A percentile compares a stretch with the other conserved stretches of the same genome.
These are phyloP conservation scores for Lordiphosa mommai DNA, from an alignment of 1,140 invertebrate species.

Conservation along the genomic window DNA sequence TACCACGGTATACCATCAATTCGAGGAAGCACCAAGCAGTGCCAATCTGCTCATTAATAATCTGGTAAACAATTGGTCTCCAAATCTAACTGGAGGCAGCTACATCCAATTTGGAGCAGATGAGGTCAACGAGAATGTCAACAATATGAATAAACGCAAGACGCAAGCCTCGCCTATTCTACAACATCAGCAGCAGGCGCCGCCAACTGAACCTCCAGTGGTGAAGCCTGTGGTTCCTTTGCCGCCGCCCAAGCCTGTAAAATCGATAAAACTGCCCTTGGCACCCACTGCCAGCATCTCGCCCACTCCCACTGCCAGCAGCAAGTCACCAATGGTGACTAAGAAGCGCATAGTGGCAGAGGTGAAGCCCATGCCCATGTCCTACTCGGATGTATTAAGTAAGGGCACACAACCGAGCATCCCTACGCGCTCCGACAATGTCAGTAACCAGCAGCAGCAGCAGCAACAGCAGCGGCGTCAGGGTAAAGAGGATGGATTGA, in stretches of 20 bases:
- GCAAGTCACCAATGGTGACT: conserved; percentile 64
- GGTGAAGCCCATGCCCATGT: conserved; percentile 91
- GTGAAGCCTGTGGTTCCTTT: conserved; percentile 21
- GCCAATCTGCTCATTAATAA: conserved; percentile 84
- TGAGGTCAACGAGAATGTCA: conserved; percentile 62
- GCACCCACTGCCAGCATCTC: conserved; percentile 31
- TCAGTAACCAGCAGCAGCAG: conserved; percentile 9
- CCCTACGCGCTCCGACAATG: conserved; percentile 21
- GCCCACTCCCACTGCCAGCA: conserved; percentile 44
- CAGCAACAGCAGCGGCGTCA: conserved; percentile 25
- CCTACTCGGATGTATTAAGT: conserved; percentile 90
- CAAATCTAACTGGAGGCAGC: conserved; percentile 89
- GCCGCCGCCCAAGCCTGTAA: conserved; percentile 18
- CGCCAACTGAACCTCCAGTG: conserved; percentile 13
- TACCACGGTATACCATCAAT: conserved; percentile 3
- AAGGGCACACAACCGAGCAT: conserved; percentile 81
- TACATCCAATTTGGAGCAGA: conserved; percentile 88
- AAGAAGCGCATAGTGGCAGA: conserved; percentile 89
- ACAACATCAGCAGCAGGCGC: conserved; percentile 1
- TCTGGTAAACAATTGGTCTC: conserved; percentile 89
- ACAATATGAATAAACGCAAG: conserved; percentile 52
- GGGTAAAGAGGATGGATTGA: conserved; percentile 41
- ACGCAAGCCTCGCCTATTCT: conserved; percentile 3
- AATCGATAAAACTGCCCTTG: conserved; percentile 22
- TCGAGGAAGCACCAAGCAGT: conserved; percentile 33